Conservation (phyloP, 1,140 invertebrate genomes). For the Papilio xuthus region DNA sequence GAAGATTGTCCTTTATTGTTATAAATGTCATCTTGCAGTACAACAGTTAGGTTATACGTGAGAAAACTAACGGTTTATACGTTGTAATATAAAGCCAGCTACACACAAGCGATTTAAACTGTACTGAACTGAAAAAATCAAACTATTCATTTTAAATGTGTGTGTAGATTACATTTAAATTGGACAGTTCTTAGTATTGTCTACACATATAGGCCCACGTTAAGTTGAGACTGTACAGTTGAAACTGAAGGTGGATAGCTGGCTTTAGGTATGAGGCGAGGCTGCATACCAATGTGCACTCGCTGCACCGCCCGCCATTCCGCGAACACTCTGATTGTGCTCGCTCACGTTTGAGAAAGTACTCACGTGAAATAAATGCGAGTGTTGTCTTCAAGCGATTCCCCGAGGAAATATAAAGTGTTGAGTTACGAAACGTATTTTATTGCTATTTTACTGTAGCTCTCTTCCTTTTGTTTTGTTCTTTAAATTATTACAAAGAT, state of each 20-base stretch:
- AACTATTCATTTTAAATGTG: background rate
- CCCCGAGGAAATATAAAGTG: conserved; percentile 7
- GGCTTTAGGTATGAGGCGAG: background rate
- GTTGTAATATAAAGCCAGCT: background rate
- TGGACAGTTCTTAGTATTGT: too few species aligned
- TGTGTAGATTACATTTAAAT: background rate
- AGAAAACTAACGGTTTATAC: background rate
- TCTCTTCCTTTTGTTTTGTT: background rate
- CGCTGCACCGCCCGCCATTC: background rate
- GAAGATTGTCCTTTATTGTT: background rate
- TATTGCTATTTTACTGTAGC: background rate
- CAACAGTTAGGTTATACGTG: background rate
- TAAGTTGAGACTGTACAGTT: too few species aligned
- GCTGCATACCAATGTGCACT: background rate
- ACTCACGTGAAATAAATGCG: conserved; percentile 20
- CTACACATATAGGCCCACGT: too few species aligned
- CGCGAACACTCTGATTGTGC: background rate
- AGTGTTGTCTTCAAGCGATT: background rate
- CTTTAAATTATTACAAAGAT: too few species aligned
- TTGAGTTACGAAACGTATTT: background rate
- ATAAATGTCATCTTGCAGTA: background rate
- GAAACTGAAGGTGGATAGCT: too few species aligned
- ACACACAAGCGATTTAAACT: background rate
- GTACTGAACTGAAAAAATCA: background rate
- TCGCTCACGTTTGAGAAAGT: background rate